These are phyloP conservation scores for Brachionus asplanchnoidis DNA, from an alignment of 1,140 invertebrate genomes.

Conservation along the genomic window DNA sequence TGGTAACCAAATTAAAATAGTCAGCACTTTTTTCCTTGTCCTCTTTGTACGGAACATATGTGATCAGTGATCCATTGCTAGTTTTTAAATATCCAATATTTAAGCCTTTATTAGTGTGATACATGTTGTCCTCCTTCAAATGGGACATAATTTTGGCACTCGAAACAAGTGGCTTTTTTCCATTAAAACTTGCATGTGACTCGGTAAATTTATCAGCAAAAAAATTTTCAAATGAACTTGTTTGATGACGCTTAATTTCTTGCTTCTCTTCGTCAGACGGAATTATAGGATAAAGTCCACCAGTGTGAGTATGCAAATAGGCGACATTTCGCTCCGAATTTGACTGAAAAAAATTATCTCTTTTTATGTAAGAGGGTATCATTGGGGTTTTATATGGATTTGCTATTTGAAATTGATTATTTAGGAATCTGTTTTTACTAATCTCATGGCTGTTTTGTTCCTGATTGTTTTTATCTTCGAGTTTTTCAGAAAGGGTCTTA, in stretches of 20 bases:
- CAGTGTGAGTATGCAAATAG: slow-evolving; percentile 26
- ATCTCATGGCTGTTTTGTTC: neutral
- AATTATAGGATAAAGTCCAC: neutral
- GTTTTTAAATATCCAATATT: slow-evolving; percentile 23
- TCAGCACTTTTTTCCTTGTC: neutral
- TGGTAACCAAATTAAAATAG: neutral
- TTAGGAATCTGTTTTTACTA: neutral
- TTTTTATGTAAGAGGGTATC: slow-evolving; percentile 26
- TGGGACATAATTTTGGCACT: neutral
- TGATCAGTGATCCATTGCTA: neutral
- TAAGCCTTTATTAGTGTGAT: neutral
- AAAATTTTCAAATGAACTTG: neutral
- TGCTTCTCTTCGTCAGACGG: neutral
- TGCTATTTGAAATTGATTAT: neutral
- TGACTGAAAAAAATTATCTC: slow-evolving; percentile 31
- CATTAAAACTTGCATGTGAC: neutral
- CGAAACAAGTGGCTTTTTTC: neutral
- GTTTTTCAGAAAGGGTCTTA: slow-evolving; percentile 6
- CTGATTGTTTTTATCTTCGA: neutral
- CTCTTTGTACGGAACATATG: slow-evolving; percentile 1
- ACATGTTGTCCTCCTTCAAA: neutral
- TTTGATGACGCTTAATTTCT: neutral
- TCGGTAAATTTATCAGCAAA: neutral
- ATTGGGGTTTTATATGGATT: neutral
- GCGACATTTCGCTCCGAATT: slow-evolving; percentile 30